Evolutionary conservation across 2,113 vertebrate genomes (phyloP), one percentile per base, ranked within the genome.

Genomic region (Rhinoderma darwinii): DNA sequence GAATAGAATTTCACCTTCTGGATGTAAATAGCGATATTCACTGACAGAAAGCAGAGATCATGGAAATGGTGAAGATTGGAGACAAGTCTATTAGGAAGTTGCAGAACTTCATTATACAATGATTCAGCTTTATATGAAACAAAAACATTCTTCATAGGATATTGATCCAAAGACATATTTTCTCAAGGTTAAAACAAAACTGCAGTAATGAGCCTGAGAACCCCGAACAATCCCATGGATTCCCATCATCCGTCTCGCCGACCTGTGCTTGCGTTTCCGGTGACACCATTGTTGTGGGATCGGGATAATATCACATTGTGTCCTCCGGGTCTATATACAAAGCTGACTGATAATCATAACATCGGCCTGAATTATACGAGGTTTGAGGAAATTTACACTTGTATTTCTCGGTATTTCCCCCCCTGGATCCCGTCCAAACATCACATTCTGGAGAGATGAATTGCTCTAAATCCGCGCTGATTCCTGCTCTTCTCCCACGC

Each of bases 301-400:
- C 85, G 35, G 20, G 86, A 35, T 89, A 88, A 89, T 70, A 51
- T 56, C 32, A 89, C 82, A 44, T 80, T 86, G 35, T 86, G 41
- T 18, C n/a, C 50, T 47, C 17, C 47, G 2, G 47, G 50, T 89
- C 47, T 89, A 47, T 89, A 72, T 88, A 84, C 32, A 89, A 88
- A 74, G 18, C 63, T 91, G 90, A 73, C 4, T 3, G 63, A 2
- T 63, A 86, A 84, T 39, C 54, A 30, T 89, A 89, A 91, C 37
- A 88, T 3, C 76, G 82, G 56, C 35, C 35, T 88, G 85, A 89
- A 88, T 88, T 81, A 66, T 83, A 79, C 68, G 7, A 75, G 84
- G 10, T 20, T 8, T 0, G 2, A 86, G 86, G 51, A 91, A 88
- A 78, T 89, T n/a, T 86, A 5, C 82, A 17, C 47, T 88, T 35